These are phyloP conservation scores for Tenthredo amoena DNA, from an alignment of 2,888 invertebrate species.

Conservation along the genomic window DNA sequence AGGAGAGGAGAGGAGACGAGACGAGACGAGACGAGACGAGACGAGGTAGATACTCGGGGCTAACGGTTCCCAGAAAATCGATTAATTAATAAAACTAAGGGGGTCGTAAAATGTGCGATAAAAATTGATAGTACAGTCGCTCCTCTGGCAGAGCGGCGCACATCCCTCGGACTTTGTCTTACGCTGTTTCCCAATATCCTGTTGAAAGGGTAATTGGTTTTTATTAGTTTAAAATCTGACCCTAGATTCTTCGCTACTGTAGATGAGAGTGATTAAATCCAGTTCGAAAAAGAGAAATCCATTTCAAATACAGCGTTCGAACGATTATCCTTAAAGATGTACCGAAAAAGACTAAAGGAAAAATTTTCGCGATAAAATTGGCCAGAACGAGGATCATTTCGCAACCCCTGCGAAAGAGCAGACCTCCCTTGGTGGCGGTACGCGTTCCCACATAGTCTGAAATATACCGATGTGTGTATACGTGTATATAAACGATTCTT, in stretches of 20 bases:
- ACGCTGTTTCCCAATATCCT: conserved; percentile 2
- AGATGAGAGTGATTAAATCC: no score
- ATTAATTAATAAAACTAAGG: conserved; percentile 49
- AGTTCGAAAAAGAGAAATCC: not conserved
- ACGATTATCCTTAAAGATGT: not conserved
- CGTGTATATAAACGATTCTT: conserved; percentile 49
- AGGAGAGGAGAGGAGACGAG: not conserved
- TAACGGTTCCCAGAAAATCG: conserved; percentile 32
- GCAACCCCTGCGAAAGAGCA: conserved; percentile 32
- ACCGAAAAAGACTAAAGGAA: not conserved
- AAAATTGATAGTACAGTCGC: conserved; percentile 48
- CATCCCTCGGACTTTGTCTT: not conserved
- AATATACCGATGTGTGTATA: conserved; percentile 20
- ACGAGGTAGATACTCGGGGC: not conserved
- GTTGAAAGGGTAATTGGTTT: not conserved
- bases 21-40: not conserved
- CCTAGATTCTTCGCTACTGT: no score
- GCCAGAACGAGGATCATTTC: conserved; percentile 21
- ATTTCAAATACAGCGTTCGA: not conserved
- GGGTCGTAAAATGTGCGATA: conserved; percentile 26
- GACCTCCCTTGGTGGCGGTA: not conserved
- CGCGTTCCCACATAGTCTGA: not conserved
- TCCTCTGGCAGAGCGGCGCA: not conserved
- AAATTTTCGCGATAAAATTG: conserved; percentile 3
- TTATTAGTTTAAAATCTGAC: not conserved